phyloP scores from a whole-genome alignment of 2,797 vertebrate species.

The Cheirogaleus major region DNA sequence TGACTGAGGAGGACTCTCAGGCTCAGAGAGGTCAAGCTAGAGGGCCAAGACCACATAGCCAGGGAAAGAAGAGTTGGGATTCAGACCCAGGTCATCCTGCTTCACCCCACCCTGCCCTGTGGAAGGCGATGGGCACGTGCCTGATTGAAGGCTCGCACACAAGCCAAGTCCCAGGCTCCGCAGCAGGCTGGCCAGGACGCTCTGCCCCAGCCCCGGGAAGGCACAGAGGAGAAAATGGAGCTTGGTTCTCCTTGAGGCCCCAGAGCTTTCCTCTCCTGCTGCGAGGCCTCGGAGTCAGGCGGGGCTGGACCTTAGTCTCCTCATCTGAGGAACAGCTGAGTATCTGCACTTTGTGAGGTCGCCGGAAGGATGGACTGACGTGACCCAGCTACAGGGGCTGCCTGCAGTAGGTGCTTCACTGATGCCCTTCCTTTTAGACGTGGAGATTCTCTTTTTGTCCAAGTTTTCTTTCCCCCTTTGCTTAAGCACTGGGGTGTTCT shows the following conservation, averaged over 20 bases:
- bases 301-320: neutral
- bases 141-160: neutral
- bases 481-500: neutral
- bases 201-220: neutral
- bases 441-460: neutral
- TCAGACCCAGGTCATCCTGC: neutral
- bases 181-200: neutral
- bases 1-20: neutral
- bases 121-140: fast-evolving
- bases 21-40: neutral
- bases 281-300: neutral
- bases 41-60: neutral
- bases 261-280: neutral
- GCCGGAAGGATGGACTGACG: neutral
- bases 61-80: neutral
- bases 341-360: neutral
- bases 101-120: fast-evolving
- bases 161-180: neutral
- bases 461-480: neutral
- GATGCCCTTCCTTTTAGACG: neutral
- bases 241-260: neutral
- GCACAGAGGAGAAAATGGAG: neutral
- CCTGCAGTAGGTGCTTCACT: neutral
- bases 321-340: neutral
- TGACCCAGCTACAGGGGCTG: neutral